phyloP scores from a whole-genome alignment of 2,113 vertebrate genomes.

The Xiphophorus maculatus region DNA sequence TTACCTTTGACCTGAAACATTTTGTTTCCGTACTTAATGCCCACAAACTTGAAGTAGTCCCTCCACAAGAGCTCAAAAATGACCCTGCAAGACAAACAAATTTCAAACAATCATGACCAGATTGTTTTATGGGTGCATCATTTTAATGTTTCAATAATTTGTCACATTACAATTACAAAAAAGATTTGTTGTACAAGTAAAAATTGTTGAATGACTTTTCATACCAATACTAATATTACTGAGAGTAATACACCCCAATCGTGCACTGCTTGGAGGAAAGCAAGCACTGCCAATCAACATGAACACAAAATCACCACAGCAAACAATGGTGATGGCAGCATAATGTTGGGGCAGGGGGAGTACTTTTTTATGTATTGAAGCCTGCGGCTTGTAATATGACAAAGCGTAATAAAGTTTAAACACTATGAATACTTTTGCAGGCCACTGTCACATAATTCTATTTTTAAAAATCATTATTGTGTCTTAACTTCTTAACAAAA shows the following conservation, averaged over 20 bases:
- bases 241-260: too few species aligned
- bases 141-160: background rate
- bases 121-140: background rate
- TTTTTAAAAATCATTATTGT: background rate
- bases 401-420: too few species aligned
- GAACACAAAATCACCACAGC: too few species aligned
- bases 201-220: background rate
- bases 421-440: background rate
- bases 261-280: too few species aligned
- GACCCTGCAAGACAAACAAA: constrained; percentile 73
- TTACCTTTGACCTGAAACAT: constrained; percentile 82
- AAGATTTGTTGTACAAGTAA: too few species aligned
- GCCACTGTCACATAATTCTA: background rate
- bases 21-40: constrained; percentile 80
- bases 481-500: background rate
- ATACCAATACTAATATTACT: background rate
- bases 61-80: constrained; percentile 88
- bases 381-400: too few species aligned
- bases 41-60: constrained; percentile 86
- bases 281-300: too few species aligned
- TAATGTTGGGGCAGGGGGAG: too few species aligned
- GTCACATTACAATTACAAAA: background rate
- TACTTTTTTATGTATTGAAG: too few species aligned
- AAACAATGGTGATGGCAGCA: too few species aligned
- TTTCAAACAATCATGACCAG: background rate